Evolutionary conservation across 2,797 vertebrate species (phyloP), one percentile per base, ranked within the genome.

Genomic region (Channallabes apus): DNA sequence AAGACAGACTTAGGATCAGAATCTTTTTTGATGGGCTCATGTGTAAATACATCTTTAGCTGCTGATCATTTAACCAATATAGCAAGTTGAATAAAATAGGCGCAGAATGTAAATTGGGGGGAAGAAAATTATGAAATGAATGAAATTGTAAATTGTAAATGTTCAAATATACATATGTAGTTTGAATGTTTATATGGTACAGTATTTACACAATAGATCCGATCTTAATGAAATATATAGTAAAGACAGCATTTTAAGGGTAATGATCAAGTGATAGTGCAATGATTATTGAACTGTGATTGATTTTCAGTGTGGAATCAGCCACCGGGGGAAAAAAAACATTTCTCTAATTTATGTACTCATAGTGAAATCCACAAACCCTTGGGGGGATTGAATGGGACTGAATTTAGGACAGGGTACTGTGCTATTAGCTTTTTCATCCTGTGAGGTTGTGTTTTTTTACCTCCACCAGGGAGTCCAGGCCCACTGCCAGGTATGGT

Each of bases 401-500:
- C 18, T 59, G 18, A 65, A 46, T 80, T 18, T 64, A 35, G 5
- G 1, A 56, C 27, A 69, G 14, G 20, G 51, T 35, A 69, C 38
- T 32, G 35, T 35, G 27, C 1, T 51, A 8, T 29, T 64, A 80
- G 5, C 46, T 51, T 17, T 56, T 81, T 9, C 29, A 51, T 14
- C 38, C 32, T 41, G 15, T 69, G n/a, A 68, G 65, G 67, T 73
- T 56, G 67, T 83, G 15, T n/a, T 76, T 35, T 72, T 68, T 82
- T 84, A 61, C 86, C 78, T 83, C 73, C 85, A 82, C 35, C 88
- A 84, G 87, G 88, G 38, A 85, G 91, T 86, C 86, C 90, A 9
- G 93, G 89, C 78, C 93, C 93, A 73, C 89, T 24, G 0, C 91
- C 92, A 82, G 93, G 89, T 84, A 93, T 91, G 62, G 89, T n/a